Percentiles rank a stretch among this genome's conserved stretches.
Evolutionary conservation across 1,140 invertebrate genomes (phyloP).

Genomic region (Arctopsyche grandis): DNA sequence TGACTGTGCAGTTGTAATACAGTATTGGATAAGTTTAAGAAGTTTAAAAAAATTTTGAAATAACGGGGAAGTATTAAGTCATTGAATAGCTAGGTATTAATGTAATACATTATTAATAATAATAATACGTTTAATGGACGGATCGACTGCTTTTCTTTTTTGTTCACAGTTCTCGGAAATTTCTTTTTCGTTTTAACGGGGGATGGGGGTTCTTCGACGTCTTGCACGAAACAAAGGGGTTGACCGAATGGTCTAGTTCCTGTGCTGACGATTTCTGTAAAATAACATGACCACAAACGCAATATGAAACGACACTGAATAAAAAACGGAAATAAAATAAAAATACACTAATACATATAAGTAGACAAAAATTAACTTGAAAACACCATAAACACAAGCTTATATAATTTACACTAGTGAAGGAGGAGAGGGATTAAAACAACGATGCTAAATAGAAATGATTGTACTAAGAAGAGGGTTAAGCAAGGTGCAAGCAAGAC

Average conservation of each 20-base stretch:
- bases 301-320: conserved; percentile 60
- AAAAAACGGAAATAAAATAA: conserved; percentile 55
- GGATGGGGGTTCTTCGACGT: conserved; percentile 68
- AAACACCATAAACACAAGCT: neutral
- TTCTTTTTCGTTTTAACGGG: conserved; percentile 65
- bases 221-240: conserved; percentile 73
- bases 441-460: neutral
- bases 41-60: neutral
- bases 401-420: neutral
- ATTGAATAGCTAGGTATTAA: neutral
- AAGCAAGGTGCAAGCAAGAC: neutral
- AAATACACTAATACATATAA: conserved; percentile 9
- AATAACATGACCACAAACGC: conserved; percentile 64
- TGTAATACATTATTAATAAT: conserved; percentile 1
- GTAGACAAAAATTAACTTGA: neutral
- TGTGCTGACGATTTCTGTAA: conserved; percentile 69
- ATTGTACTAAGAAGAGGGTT: neutral
- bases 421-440: neutral
- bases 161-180: conserved; percentile 65
- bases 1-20: neutral
- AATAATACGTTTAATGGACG: conserved; percentile 10
- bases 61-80: neutral
- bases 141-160: neutral
- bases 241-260: conserved; percentile 79
- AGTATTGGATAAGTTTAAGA: too few relatives aligned